Evolutionary conservation across 2,888 invertebrate species (phyloP), one percentile per base, ranked within the genome.

Genomic region (Lithophane leautieri): DNA sequence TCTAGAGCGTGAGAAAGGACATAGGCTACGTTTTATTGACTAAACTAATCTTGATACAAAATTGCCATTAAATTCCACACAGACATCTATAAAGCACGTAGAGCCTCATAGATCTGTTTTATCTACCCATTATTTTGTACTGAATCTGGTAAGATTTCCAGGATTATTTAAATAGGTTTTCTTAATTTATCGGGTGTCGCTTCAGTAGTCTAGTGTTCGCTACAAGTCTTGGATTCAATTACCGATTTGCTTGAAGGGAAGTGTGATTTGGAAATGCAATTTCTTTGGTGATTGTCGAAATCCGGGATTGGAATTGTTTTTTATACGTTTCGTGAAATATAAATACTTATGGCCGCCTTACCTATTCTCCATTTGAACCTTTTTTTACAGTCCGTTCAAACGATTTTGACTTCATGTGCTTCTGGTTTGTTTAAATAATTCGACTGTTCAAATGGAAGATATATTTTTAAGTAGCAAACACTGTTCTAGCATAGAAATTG

Each of bases 131-230:
- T 62, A 81, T 68, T 78, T 58, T 16, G 34, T 67, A 50, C 66
- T 22, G 66, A 50, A 56, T 50, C 61, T 34, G 19, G 42, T 56
- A 34, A 81, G 56, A 75, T 81, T 50, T 42, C 70, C 58, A n/a
- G 62, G 54, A 42, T 67, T 78, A 81, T 81, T 75, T 56, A 34
- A 62, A 67, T 67, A 47, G 58, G 58, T 61, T n/a, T n/a, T 58
- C 68, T 68, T 79, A 81, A 76, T 79, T 81, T 81, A 81, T 79
- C 58, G 34, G 52, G 40, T 68, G 52, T 58, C 34, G 52, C 19
- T 11, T 58, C n/a, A n/a, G 34, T 62, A 34, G 28, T 61, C 14
- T 62, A 66, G 54, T 58, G 54, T 66, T 56, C 16, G 12, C 14
- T 69, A 65, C 16, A 22, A 70, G 65, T 54, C 14, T 56, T 34